phyloP scores from a whole-genome alignment of 2,888 invertebrate genomes.

The Melangyna quadrimaculata region DNA sequence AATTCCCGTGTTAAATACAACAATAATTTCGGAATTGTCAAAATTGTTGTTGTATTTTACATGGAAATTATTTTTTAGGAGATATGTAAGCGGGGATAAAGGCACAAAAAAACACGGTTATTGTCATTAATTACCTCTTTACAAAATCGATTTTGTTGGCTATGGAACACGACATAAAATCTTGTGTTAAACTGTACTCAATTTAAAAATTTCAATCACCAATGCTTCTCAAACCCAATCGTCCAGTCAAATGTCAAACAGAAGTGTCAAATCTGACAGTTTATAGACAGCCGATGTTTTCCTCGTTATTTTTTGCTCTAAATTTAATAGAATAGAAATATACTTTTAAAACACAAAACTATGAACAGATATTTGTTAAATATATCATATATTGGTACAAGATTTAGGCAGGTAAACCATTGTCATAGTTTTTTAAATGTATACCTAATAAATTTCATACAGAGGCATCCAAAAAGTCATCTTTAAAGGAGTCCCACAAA shows the following conservation, averaged over 20 bases:
- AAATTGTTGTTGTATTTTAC: too few relatives aligned
- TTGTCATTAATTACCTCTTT: too few relatives aligned
- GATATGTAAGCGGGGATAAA: too few relatives aligned
- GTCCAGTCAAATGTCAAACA: neutral
- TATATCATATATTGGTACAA: slow-evolving; percentile 89
- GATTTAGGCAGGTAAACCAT: slow-evolving; percentile 85
- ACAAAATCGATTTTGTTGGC: too few relatives aligned
- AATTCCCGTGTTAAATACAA: too few relatives aligned
- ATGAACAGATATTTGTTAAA: slow-evolving; percentile 88
- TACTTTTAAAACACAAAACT: slow-evolving; percentile 51
- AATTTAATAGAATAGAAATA: neutral
- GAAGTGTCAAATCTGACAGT: neutral
- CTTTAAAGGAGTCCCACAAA: slow-evolving; percentile 75
- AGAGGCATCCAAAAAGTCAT: slow-evolving; percentile 88
- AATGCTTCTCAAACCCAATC: neutral
- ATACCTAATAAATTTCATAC: slow-evolving; percentile 4
- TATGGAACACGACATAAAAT: too few relatives aligned
- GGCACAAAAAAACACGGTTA: too few relatives aligned
- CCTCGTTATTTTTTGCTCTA: too few relatives aligned
- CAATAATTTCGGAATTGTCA: too few relatives aligned
- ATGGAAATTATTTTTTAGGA: too few relatives aligned
- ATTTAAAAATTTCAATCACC: neutral
- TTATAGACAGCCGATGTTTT: neutral
- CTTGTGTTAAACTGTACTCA: neutral
- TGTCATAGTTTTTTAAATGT: neutral